A percentile compares a stretch with the other conserved stretches of the same genome.
phyloP scores from a whole-genome alignment of 2,113 vertebrate species.

The Crotalus viridis region DNA sequence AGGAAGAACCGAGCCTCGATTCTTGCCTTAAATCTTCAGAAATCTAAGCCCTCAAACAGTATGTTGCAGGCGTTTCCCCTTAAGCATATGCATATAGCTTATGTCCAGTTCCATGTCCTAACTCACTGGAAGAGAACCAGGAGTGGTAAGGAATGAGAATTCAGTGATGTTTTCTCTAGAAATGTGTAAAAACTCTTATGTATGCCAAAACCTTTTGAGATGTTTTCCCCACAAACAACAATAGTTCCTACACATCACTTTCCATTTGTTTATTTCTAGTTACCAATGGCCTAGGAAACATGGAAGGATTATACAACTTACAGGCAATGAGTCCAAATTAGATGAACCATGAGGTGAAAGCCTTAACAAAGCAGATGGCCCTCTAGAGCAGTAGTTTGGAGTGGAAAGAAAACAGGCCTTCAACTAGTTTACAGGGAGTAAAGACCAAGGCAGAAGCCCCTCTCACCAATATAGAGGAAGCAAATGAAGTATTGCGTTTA shows the following conservation, averaged over 20 bases:
- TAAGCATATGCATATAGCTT: neutral
- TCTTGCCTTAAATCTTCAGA: neutral
- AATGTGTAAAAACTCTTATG: neutral
- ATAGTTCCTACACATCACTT: neutral
- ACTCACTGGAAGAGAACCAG: neutral
- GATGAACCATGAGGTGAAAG: neutral
- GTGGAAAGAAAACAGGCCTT: constrained; percentile 12
- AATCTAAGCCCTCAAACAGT: neutral
- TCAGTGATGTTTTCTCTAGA: neutral
- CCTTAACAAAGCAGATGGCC: neutral
- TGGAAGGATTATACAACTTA: constrained; percentile 50
- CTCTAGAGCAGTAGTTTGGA: neutral
- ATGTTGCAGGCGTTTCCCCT: neutral
- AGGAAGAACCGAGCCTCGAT: neutral
- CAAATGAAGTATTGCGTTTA: neutral
- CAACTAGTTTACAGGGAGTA: neutral
- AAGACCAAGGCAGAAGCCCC: neutral
- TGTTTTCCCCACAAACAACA: neutral
- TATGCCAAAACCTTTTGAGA: neutral
- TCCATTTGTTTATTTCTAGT: constrained; percentile 43
- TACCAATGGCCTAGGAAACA: constrained; percentile 48
- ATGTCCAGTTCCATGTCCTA: neutral
- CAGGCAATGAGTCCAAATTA: constrained; percentile 12
- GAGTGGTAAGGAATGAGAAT: neutral
- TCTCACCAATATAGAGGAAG: constrained; percentile 7